Evolutionary conservation across 2,888 invertebrate species (phyloP), one percentile per base, ranked within the genome.

Genomic region (Taphrorychus bicolor): DNA sequence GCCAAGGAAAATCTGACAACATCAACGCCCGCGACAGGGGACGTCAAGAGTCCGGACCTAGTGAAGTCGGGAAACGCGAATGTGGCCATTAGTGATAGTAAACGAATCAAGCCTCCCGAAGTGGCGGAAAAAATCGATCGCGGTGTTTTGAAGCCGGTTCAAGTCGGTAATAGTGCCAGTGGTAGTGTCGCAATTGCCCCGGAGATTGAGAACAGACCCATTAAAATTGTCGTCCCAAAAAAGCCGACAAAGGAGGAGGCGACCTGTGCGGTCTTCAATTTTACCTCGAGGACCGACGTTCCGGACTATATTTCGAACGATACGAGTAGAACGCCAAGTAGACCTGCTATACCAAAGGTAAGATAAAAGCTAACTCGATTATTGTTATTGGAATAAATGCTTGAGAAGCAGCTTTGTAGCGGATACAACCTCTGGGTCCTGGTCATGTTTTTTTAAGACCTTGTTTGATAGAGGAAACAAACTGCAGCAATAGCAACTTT

Each of bases 261-360:
- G 21, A 74, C 72, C 19, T 72, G 72, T 11, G 69, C 72, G 1
- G 92, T 94, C 72, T 95, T 95, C 84, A 93, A 95, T 85, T 95
- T 95, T 83, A 91, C 91, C 73, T 9, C 58, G 2, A 88, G 91
- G 78, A 92, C 91, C 83, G 92, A 92, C 78, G 93, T 94, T 77
- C 95, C 95, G 57, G 93, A 95, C 86, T 94, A 95, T 83, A 92
- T 95, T 79, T 93, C 93, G 81, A 94, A 94, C 84, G 94, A 95
- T 85, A 86, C 91, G 81, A 86, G 91, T 74, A 87, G 90, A 75
- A 87, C 88, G 76, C 85, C 86, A 77, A 89, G 74, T 86, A 88
- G 82, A 85, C 87, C 86, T 69, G 88, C 89, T 79, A 85, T 88
- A 77, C 87, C 91, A 76, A 92, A 92, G 91, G 93, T 92, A 77